These are phyloP conservation scores for Crocallis elinguaria DNA, from an alignment of 2,888 invertebrate genomes.

Conservation along the genomic window DNA sequence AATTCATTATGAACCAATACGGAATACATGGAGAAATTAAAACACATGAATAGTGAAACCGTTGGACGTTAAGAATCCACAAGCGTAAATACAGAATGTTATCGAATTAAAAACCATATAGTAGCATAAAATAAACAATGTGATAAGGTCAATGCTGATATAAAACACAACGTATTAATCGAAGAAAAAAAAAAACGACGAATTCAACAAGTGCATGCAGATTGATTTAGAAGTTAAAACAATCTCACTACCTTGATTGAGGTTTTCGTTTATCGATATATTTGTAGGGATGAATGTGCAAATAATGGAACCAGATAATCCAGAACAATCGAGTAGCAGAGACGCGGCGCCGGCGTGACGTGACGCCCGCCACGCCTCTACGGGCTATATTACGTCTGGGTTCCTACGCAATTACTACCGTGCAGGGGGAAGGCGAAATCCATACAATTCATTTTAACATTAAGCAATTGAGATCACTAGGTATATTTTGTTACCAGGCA, in stretches of 20 bases:
- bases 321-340: slow-evolving; percentile 64
- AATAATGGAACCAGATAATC: slow-evolving; percentile 46
- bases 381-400: slow-evolving; percentile 58
- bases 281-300: slow-evolving; percentile 41
- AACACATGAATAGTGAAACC: slow-evolving; percentile 40
- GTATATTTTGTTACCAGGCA: slow-evolving; percentile 30
- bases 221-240: neutral
- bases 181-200: neutral
- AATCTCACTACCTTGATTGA: slow-evolving; percentile 11
- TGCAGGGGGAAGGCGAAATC: slow-evolving; percentile 49
- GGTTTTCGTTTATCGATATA: slow-evolving; percentile 35
- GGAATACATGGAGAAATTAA: slow-evolving; percentile 49
- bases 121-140: neutral
- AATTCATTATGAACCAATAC: slow-evolving; percentile 64
- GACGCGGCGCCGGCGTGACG: slow-evolving; percentile 75
- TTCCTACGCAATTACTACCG: slow-evolving; percentile 54
- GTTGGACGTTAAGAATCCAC: slow-evolving; percentile 10
- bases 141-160: neutral
- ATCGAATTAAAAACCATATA: neutral
- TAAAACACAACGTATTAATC: neutral
- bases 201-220: slow-evolving; percentile 6
- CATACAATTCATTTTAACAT: slow-evolving; percentile 44
- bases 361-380: slow-evolving; percentile 76
- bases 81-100: neutral
- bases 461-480: slow-evolving; percentile 42